phyloP scores from a whole-genome alignment of 2,797 vertebrate species.

The Amblyopsis hoosieri region DNA sequence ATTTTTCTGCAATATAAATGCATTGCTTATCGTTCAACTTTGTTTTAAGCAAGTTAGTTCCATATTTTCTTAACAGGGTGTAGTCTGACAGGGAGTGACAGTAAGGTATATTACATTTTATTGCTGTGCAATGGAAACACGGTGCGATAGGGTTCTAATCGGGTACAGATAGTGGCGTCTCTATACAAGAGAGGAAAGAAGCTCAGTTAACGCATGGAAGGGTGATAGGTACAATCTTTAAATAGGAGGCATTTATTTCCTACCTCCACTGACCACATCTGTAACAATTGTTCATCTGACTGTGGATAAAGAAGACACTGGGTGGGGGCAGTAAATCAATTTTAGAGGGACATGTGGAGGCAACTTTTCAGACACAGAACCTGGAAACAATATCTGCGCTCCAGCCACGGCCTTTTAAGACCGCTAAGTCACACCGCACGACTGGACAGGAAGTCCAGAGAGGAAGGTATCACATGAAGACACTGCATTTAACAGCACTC shows the following conservation, averaged over 20 bases:
- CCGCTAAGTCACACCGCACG: slow-evolving; percentile 8
- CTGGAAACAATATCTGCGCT: slow-evolving; percentile 35
- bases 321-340: slow-evolving; percentile 42
- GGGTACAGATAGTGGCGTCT: slow-evolving; percentile 50
- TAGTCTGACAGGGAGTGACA: slow-evolving; percentile 56
- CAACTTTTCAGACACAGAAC: slow-evolving; percentile 33
- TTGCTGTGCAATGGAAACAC: slow-evolving; percentile 25
- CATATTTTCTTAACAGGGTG: slow-evolving; percentile 50
- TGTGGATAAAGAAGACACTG: slow-evolving; percentile 42
- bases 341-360: slow-evolving; percentile 23
- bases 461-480: too few species aligned
- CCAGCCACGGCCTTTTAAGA: slow-evolving; percentile 21
- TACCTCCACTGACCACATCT: slow-evolving; percentile 41
- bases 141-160: slow-evolving; percentile 63
- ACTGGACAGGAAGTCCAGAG: background rate
- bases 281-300: slow-evolving; percentile 54
- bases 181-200: slow-evolving; percentile 23
- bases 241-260: slow-evolving; percentile 58
- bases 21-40: slow-evolving; percentile 49
- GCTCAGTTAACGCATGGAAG: slow-evolving; percentile 40
- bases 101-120: slow-evolving; percentile 61
- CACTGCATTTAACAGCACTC: too few species aligned
- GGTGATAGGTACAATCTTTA: slow-evolving; percentile 69
- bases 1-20: slow-evolving; percentile 25
- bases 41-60: slow-evolving; percentile 36